Base-by-base conservation (phyloP, 2,113 vertebrate genomes). In the Bufo bufo region DNA sequence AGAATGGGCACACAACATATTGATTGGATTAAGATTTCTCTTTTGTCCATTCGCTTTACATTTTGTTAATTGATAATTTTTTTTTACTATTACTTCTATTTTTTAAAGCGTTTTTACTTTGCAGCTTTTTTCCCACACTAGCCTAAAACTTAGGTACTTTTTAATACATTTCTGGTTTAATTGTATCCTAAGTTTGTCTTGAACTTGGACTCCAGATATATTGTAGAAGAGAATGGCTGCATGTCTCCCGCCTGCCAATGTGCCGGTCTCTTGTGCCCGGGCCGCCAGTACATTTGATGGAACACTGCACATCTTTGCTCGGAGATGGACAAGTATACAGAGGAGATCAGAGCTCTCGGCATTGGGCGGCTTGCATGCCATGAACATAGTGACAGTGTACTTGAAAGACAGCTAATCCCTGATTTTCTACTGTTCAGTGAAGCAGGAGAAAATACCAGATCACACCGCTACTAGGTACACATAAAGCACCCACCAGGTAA, bases 381-480 rank as follows among this genome's bases (percentile, higher is more conserved):
- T 2, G 45, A 50, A 74, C 71, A 45, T 74, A 50, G 72, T 75
- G 72, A 75, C 45, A 75, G 72, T 75, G 72, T 49, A 75, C 20
- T 49, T 75, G 72, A 75, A 8, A 50, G 72, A 75, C 72, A 75
- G 6, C 20, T 75, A 75, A 75, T 75, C 72, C 72, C 72, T 75
- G 72, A 75, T 75, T 75, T 50, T 75, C 72, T 19, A 16, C 72
- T 75, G 72, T 50, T 75, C 72, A 75, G 72, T 75, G 72, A 75
- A 75, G 72, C 72, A 50, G 72, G 17, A 78, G 50, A 78, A 56
- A 78, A 78, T 11, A 78, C 20, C 77, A 56, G 19, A 54, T 78
- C 77, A 78, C 50, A 78, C 20, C 3, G 50, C 45, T 50, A 20
- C 45, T 75, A 50, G 50, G 33, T 14, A 14, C 11, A 78, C 77